Base-by-base conservation (phyloP, 2,797 vertebrate genomes). In the Heterohyrax brucei region DNA sequence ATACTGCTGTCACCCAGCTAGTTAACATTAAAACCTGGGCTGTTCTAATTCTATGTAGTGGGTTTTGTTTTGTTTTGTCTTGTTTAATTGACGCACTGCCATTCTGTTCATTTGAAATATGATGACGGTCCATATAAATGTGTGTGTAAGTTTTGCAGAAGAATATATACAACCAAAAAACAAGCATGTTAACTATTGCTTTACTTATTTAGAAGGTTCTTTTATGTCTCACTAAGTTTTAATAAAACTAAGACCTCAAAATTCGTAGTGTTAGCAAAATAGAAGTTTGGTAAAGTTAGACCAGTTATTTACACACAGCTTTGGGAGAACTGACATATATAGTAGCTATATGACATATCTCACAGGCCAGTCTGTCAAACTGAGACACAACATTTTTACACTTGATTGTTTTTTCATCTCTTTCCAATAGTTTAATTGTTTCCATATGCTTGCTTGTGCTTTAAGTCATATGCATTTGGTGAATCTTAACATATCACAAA, bases 401-500 rank as follows among this genome's bases (percentile, higher is more conserved):
- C 81, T 22, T 88, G 19, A 76, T 92, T 78, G 79, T 62, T 96
- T 96, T 80, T 93, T 88, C 91, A 48, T 89, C 66, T 91, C 61
- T 73, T 48, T 93, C n/a, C 61, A 73, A 3, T 76, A 88, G 22
- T 83, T 89, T 80, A 61, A 61, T 61, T 18, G 73, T 59, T 96
- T 94, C 89, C 84, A 64, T 78, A 73, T 87, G 84, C 5, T 94
- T 73, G 22, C 28, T 92, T 94, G 16, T 84, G 64, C 72, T 89
- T 93, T 70, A 89, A 53, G 26, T 94, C n/a, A 18, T 44, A 14
- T 91, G 53, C 10, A 28, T 59, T 91, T 84, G 19, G 79, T 56
- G 56, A 87, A 46, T 92, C 75, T 56, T 79, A 66, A 83, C n/a
- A 64, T 91, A 80, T 33, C 44, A 59, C 18, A 86, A 73, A 33